Conservation (phyloP, 2,888 invertebrate genomes). For the Tetramorium bicarinatum region DNA sequence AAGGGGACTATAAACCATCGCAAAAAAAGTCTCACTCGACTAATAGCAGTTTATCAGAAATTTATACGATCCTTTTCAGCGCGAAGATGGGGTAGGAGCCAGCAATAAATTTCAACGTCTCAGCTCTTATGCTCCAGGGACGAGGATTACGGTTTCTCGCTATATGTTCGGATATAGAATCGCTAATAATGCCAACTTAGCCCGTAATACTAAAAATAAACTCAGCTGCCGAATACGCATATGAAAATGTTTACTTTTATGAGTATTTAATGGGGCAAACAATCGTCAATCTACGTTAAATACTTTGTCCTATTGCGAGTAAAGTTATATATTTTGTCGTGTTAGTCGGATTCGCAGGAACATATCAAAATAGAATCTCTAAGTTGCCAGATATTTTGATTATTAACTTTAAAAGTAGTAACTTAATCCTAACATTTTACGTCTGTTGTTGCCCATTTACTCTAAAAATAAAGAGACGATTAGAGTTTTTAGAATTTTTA, state of each 20-base stretch:
- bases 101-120: constrained; percentile 54
- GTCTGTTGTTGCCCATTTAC: background rate
- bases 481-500: background rate
- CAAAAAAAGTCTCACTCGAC: constrained; percentile 24
- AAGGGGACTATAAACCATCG: constrained; percentile 1
- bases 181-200: constrained; percentile 60
- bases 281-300: background rate
- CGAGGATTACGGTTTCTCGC: constrained; percentile 50
- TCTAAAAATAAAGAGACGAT: background rate
- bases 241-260: background rate
- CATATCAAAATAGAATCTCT: background rate
- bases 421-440: background rate
- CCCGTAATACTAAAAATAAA: constrained; percentile 59
- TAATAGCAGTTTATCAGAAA: constrained; percentile 38
- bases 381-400: background rate
- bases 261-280: background rate
- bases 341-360: background rate
- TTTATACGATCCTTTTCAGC: constrained; percentile 46
- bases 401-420: background rate
- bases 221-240: background rate
- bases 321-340: background rate
- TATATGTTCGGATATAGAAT: constrained; percentile 34
- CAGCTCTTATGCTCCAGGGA: constrained; percentile 28
- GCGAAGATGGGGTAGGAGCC: constrained; percentile 19
- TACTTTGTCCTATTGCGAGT: background rate